Base-by-base conservation (phyloP, 2,113 vertebrate species). In the Tretioscincus oriximinensis region DNA sequence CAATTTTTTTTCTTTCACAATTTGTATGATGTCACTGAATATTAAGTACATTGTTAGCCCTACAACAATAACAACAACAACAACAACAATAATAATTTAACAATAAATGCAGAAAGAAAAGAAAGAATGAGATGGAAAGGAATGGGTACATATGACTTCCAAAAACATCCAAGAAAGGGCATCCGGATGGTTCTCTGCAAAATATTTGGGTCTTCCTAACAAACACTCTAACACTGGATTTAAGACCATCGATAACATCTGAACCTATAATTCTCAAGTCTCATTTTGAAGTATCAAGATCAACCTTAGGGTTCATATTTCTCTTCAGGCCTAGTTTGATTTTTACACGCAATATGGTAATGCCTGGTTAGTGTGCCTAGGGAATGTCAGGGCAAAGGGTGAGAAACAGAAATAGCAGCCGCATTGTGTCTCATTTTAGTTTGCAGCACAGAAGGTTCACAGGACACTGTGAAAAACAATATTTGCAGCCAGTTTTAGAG, bases 401-500 rank as follows among this genome's bases (percentile, higher is more conserved):
- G 77, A 69, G 78, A 75, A 84, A 83, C 90, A 92, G 92, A 89
- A 95, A 93, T 83, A 92, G 84, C 71, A 81, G 29, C 60, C 64
- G 80, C 88, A 78, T 85, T 89, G 85, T 89, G 31, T 78, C 54
- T 29, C 73, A 74, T 63, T 84, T 85, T 75, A 7, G 24, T 83
- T n/a, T 73, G 77, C 45, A 0, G 20, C 47, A 84, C 82, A 26
- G 81, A 47, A 81, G 67, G 68, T 87, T 81, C 91, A 84, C 1
- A 0, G 69, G 81, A 82, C n/a, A 21, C 69, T 83, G 76, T 51
- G n/a, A 86, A 84, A 58, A 91, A 91, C 90, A 93, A 93, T 92
- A 85, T 22, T n/a, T 58, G 76, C 82, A 45, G 75, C 85, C 86
- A 87, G 76, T 1, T 90, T 90, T 86, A 78, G 88, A 81, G 88